These are phyloP conservation scores for Pterocles burchelli DNA, from an alignment of 2,113 vertebrate genomes.

Conservation along the genomic window DNA sequence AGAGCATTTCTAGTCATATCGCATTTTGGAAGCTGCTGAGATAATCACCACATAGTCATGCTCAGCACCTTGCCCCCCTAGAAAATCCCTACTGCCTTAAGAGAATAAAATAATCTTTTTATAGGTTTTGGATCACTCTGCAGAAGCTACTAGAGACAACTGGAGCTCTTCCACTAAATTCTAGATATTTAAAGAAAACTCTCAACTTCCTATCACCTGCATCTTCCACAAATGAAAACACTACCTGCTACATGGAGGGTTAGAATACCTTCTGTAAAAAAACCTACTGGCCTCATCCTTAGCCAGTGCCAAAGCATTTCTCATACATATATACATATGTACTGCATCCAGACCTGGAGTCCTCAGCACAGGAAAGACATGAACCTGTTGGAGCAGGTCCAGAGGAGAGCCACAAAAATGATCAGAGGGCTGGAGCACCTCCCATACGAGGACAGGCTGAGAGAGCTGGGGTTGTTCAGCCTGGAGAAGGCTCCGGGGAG, in stretches of 20 bases:
- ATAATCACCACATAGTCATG: background rate
- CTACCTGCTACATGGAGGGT: background rate
- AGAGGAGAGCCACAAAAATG: background rate
- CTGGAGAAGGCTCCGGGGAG: background rate
- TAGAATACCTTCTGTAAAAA: background rate
- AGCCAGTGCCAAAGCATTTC: background rate
- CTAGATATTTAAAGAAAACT: background rate
- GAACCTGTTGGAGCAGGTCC: too few species aligned
- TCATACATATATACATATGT: background rate
- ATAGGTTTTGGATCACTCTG: background rate
- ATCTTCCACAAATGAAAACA: background rate
- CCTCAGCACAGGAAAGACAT: too few species aligned
- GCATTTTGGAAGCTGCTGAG: background rate
- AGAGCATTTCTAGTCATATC: background rate
- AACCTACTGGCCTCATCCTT: background rate
- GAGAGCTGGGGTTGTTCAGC: too few species aligned
- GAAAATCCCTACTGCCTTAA: background rate
- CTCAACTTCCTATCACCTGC: background rate
- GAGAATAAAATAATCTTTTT: background rate
- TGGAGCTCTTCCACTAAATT: background rate
- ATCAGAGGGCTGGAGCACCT: background rate
- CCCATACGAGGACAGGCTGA: too few species aligned
- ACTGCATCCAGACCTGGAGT: too few species aligned
- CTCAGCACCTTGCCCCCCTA: rapidly evolving
- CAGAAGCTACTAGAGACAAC: background rate